phyloP scores from a whole-genome alignment of 2,888 invertebrate genomes.

The Prostheceraeus crozeri region DNA sequence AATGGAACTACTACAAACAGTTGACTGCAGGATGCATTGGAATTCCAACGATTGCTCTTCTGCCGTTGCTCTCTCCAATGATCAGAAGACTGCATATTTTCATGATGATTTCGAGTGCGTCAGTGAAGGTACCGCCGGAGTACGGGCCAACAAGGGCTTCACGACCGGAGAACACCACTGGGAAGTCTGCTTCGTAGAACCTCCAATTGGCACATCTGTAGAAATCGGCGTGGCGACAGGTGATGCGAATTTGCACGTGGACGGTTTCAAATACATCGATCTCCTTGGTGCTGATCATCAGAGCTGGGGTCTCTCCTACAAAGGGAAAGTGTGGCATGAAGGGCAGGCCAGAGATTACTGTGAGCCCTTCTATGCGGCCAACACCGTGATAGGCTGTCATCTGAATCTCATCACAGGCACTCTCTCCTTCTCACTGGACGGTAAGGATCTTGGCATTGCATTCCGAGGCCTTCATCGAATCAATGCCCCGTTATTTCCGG shows the following conservation, averaged over 20 bases:
- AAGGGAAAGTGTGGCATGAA: conserved; percentile 47
- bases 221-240: conserved; percentile 49
- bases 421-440: conserved; percentile 45
- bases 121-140: conserved; percentile 46
- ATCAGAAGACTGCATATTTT: conserved; percentile 44
- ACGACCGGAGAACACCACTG: conserved; percentile 47
- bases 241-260: conserved; percentile 43
- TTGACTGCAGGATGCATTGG: no score
- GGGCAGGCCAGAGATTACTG: conserved; percentile 45
- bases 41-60: conserved; percentile 43
- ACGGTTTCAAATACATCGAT: conserved; percentile 45
- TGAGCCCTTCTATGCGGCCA: conserved; percentile 45
- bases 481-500: conserved; percentile 44
- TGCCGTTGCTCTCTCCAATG: conserved; percentile 43
- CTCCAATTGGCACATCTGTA: conserved; percentile 47
- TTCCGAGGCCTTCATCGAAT: conserved; percentile 43
- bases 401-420: conserved; percentile 46
- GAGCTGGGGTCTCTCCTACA: conserved; percentile 51
- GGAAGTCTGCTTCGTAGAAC: conserved; percentile 47
- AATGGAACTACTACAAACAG: no score
- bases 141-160: conserved; percentile 45
- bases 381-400: conserved; percentile 46
- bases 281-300: conserved; percentile 46
- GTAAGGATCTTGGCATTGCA: conserved; percentile 45
- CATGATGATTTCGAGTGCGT: conserved; percentile 44